Base-by-base conservation (phyloP, 2,113 vertebrate genomes). In the Ctenomys sociabilis region DNA sequence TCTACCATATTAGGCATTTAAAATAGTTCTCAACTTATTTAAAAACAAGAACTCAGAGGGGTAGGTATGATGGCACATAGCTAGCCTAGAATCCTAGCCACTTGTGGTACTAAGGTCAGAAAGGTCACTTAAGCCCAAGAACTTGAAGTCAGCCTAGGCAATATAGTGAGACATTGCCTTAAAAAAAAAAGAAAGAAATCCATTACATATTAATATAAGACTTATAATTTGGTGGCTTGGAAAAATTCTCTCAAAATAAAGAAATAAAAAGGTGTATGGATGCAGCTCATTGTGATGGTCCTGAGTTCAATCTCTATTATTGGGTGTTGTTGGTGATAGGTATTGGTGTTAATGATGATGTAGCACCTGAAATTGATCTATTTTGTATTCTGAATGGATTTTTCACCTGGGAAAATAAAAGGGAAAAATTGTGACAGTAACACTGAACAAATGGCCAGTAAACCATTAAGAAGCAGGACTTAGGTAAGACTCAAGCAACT, bases 361-460 rank as follows among this genome's bases (percentile, higher is more conserved):
- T 77, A 35, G 94, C 86, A 90, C 24, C 57, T 88, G 30, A 95
- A 95, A 91, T 30, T 45, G 45, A 57, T 83, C 54, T 85, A 37
- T 13, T n/a, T 91, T 68, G 30, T 30, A 93, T 43, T 92, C 63
- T 57, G 68, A 84, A 86, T 82, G 37, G 26, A 75, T 63, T 91
- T 88, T 96, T 90, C 75, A 96, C 49, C 68, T 88, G 10, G 72
- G 49, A 57, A 88, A 88, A 40, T 40, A 28, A 57, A 88, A 21
- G 21, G 26, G 7, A 75, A 43, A 75, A 32, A 75, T 52, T 28
- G 40, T 37, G 45, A 68, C 64, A 68, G 32, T 45, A 90, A 21
- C 26, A 54, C 64, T 64, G 26, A 81, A 37, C 28, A 21, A 66
- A 13, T 14, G 28, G 32, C 35, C 10, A 82, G 32, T 63, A 68